phyloP scores from a whole-genome alignment of 2,113 vertebrate genomes.

The Pseudopipra pipra region DNA sequence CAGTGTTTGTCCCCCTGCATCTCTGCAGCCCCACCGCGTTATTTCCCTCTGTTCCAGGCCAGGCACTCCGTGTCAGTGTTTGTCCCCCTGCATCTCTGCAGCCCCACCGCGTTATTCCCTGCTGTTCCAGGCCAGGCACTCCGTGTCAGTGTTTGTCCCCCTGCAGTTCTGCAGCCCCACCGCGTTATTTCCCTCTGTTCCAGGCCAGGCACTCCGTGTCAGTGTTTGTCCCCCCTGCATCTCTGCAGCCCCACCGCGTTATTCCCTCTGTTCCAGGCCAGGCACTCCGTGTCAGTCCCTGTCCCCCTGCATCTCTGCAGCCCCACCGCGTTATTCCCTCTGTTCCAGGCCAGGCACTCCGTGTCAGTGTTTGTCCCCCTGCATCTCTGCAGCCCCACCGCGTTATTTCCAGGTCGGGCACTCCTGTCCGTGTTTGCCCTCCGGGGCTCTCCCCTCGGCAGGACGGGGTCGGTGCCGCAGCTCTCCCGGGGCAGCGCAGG shows the following conservation, averaged over 20 bases:
- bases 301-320: background rate
- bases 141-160: background rate
- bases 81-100: background rate
- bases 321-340: background rate
- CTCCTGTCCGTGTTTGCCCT: constrained; percentile 18
- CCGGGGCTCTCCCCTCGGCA: background rate
- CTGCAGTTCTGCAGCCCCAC: background rate
- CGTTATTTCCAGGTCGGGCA: no score
- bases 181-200: background rate
- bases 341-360: background rate
- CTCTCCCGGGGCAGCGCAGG: background rate
- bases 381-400: no score
- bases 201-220: background rate
- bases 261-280: no score
- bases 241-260: no score
- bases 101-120: no score
- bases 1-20: background rate
- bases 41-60: no score
- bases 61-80: background rate
- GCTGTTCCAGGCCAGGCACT: background rate
- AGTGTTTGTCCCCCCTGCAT: background rate
- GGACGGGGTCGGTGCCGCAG: fast-evolving
- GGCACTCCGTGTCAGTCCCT: background rate
- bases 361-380: background rate
- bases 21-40: no score